These are phyloP conservation scores for Emmelina monodactyla DNA, from an alignment of 2,888 invertebrate species.

Conservation along the genomic window DNA sequence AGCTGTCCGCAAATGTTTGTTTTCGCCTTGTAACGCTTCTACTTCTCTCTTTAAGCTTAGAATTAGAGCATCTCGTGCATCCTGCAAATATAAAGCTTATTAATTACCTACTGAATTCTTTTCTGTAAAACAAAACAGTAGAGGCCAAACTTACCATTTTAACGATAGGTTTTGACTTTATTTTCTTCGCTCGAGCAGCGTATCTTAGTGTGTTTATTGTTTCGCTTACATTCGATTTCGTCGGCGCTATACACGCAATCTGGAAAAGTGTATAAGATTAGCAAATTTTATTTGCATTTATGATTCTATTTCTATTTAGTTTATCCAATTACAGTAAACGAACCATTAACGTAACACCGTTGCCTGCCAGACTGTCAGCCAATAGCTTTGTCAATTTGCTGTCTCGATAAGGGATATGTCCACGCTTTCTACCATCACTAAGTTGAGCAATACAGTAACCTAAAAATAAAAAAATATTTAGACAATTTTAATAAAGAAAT, in stretches of 20 bases:
- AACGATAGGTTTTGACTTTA: constrained; percentile 90
- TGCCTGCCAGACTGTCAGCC: constrained; percentile 92
- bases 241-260: constrained; percentile 95
- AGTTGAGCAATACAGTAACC: constrained; percentile 95
- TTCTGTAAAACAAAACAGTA: not conserved
- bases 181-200: constrained; percentile 91
- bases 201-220: constrained; percentile 92
- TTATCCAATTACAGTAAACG: constrained; percentile 18
- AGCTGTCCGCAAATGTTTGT: constrained; percentile 83
- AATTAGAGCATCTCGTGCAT: constrained; percentile 91
- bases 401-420: constrained; percentile 94
- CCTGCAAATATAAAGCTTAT: constrained; percentile 54
- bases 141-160: constrained; percentile 76
- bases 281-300: too few species aligned
- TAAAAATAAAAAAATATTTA: constrained; percentile 27
- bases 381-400: constrained; percentile 92
- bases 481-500: not conserved
- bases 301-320: too few species aligned
- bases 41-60: constrained; percentile 89
- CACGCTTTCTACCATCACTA: constrained; percentile 82
- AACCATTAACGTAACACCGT: constrained; percentile 94
- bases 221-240: constrained; percentile 84
- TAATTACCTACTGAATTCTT: too few species aligned
- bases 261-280: too few species aligned
- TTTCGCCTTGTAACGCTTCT: constrained; percentile 84